Percentiles rank a stretch among this genome's conserved stretches.
phyloP scores from a whole-genome alignment of 2,797 vertebrate genomes.

The Decapterus maruadsi region DNA sequence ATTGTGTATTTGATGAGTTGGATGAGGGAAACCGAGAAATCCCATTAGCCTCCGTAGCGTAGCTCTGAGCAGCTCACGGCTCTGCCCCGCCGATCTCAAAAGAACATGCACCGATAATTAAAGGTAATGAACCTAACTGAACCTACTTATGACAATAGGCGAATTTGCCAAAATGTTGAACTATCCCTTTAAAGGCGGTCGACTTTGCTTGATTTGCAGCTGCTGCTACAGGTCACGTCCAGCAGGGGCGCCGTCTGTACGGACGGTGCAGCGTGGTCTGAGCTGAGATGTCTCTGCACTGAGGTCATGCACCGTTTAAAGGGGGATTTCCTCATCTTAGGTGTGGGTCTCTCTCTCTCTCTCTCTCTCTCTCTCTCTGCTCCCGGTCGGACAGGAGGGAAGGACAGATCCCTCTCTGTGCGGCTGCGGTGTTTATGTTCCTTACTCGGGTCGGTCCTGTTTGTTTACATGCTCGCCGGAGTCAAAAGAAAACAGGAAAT shows the following conservation, averaged over 20 bases:
- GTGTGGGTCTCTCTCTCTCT: conserved; percentile 67
- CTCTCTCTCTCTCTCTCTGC: not conserved
- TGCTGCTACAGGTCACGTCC: conserved; percentile 37
- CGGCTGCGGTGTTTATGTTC: conserved; percentile 13
- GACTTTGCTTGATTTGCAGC: not conserved
- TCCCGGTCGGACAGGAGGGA: conserved; percentile 13
- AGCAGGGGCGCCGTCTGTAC: conserved; percentile 20
- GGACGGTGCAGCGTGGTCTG: conserved; percentile 56
- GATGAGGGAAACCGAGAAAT: too few relatives aligned
- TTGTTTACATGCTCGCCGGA: conserved; percentile 48
- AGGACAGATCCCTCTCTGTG: conserved; percentile 3
- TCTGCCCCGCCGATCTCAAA: too few relatives aligned
- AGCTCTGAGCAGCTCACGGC: too few relatives aligned
- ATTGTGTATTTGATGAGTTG: too few relatives aligned
- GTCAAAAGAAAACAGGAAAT: not conserved
- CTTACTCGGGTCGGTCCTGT: not conserved
- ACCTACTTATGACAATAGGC: too few relatives aligned
- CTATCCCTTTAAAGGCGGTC: not conserved
- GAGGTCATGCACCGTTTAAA: conserved; percentile 80
- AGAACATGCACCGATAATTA: too few relatives aligned
- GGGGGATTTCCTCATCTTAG: conserved; percentile 81
- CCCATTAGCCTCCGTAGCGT: too few relatives aligned
- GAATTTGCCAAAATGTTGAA: too few relatives aligned
- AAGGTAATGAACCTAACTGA: too few relatives aligned
- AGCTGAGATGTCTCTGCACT: conserved; percentile 75